Evolutionary conservation across 2,888 invertebrate species (phyloP), one percentile per base, ranked within the genome.

Genomic region (Deroplatys truncata): DNA sequence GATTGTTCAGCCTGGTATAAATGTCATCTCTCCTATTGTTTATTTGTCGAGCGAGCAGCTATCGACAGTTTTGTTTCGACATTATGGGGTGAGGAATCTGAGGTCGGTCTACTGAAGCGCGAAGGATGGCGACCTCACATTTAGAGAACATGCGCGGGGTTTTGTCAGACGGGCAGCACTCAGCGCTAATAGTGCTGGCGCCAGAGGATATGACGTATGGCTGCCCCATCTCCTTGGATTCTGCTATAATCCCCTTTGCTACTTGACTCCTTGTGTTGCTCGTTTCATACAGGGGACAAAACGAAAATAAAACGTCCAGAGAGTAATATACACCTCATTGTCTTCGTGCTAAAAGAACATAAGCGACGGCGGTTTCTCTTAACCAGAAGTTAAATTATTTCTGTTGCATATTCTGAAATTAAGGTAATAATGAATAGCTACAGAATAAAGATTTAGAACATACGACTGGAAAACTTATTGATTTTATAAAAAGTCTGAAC

Each of bases 161-260:
- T 28, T 20, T 43, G 84, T 85, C 85, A 85, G 85, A 85, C 85
- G 85, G 43, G 85, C 25, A 85, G 85, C 85, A 49, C 49, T 85
- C 85, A 85, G 85, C 85, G n/a, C 35, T 85, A 85, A 85, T 85
- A 49, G 85, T 35, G 16, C 49, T 85, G 85, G 85, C 85, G 85
- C 85, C 85, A 85, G 85, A 13, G 84, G 85, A 85, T 85, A 85
- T 85, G 85, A 85, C 85, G 85, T 49, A 49, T 43, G 56, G 56
- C 56, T 72, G 7, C 56, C 56, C 56, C 56, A 16, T 72, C 56
- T 72, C 56, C 56, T 72, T 20, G 56, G 56, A 72, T 72, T 72
- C 56, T 72, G 56, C 56, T 72, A 72, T 72, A 72, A 72, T 72
- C 56, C 56, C 56, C 25, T 25, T 72, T 25, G 56, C 56, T 72